Conservation (phyloP, 2,113 vertebrate species). For the Microcebus lehilahytsara region DNA sequence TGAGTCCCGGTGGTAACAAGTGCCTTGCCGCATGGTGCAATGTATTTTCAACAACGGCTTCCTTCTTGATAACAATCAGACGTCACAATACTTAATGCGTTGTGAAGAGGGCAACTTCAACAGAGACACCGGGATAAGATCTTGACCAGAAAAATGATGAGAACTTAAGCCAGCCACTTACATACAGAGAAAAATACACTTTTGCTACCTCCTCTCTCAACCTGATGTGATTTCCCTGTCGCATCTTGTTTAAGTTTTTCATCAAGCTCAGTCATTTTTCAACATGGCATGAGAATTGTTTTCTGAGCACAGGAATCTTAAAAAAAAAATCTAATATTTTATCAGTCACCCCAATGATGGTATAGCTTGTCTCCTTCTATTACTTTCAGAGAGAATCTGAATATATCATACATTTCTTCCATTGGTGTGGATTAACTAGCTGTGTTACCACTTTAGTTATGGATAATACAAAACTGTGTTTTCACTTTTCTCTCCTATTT, state of each 20-base stretch:
- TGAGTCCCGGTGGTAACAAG: rapidly evolving
- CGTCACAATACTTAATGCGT: rapidly evolving
- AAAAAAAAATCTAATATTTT: not conserved
- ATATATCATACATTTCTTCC: not conserved
- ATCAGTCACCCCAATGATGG: not conserved
- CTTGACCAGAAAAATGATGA: not conserved
- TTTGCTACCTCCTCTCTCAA: not conserved
- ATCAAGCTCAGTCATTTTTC: not conserved
- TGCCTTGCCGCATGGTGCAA: rapidly evolving
- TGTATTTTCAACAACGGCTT: rapidly evolving
- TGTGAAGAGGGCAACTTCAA: not conserved
- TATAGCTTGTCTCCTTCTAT: rapidly evolving
- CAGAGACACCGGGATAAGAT: rapidly evolving
- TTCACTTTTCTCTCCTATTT: not conserved
- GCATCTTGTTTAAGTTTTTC: not conserved
- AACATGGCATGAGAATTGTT: rapidly evolving
- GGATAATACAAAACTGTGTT: rapidly evolving
- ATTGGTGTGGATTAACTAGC: rapidly evolving
- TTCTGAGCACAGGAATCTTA: not conserved
- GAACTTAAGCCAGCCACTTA: not conserved
- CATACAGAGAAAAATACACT: not conserved
- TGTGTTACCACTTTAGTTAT: rapidly evolving
- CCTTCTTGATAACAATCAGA: not conserved
- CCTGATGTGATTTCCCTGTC: rapidly evolving
- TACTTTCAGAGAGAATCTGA: not conserved